Conservation (phyloP, 2,888 invertebrate genomes). For the Heteromurus nitidus region DNA sequence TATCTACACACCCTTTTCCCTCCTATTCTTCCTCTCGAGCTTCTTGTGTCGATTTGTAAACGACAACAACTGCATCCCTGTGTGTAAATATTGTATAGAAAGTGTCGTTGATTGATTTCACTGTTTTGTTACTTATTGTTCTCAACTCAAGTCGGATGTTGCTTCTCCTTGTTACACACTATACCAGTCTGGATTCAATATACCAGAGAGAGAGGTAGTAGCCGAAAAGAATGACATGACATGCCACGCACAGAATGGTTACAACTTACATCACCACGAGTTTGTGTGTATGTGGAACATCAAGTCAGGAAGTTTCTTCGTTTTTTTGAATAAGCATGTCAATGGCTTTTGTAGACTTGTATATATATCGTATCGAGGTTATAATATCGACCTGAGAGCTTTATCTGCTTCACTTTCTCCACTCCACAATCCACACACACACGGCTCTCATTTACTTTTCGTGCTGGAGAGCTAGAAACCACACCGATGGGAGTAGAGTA, state of each 20-base stretch:
- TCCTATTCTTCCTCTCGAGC: constrained; percentile 16
- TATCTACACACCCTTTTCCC: neutral
- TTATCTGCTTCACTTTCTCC: neutral
- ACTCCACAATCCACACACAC: neutral
- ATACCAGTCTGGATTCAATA: too few relatives aligned
- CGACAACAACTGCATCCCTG: constrained; percentile 57
- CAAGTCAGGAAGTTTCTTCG: constrained; percentile 30
- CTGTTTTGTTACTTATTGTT: constrained; percentile 55
- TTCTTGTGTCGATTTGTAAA: constrained; percentile 54
- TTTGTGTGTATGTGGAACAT: constrained; percentile 17
- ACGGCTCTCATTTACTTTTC: constrained; percentile 10
- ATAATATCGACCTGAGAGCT: constrained; percentile 5
- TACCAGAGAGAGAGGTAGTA: too few relatives aligned
- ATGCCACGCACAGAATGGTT: constrained; percentile 39
- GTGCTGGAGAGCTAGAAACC: constrained; percentile 8
- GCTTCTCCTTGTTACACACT: constrained; percentile 32
- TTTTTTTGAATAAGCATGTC: constrained; percentile 35
- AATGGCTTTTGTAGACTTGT: constrained; percentile 17
- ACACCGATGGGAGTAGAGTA: too few relatives aligned
- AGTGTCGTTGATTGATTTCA: constrained; percentile 61
- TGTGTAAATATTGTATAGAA: constrained; percentile 58
- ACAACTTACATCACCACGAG: neutral
- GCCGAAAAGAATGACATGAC: constrained; percentile 49
- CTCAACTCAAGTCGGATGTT: constrained; percentile 48
- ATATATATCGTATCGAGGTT: neutral